Percentiles rank a stretch among this genome's conserved stretches.
Evolutionary conservation across 2,113 vertebrate species (phyloP).

Genomic region (rabbit (Oryctolagus cuniculus)): mOryCun1.1 NC_091444.1:14606001-14606500

Average conservation of each 20-base stretch:
- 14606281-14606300: background rate
- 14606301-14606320: constrained; percentile 2
- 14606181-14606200: background rate
- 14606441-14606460: background rate
- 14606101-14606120: constrained; percentile 68
- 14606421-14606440: background rate
- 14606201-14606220: constrained; percentile 34
- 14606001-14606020: constrained; percentile 69
- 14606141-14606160: constrained; percentile 43
- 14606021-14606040: constrained; percentile 71
- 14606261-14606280: constrained; percentile 28
- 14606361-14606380: background rate
- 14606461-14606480: constrained; percentile 38
- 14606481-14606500: background rate
- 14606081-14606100: constrained; percentile 26
- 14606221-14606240: constrained; percentile 49
- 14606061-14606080: constrained; percentile 64
- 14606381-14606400: background rate
- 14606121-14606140: constrained; percentile 36
- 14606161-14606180: constrained; percentile 29
- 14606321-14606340: background rate
- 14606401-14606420: background rate
- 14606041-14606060: constrained; percentile 56
- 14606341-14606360: too few species aligned
- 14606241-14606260: constrained; percentile 59